Conservation (phyloP, 2,888 invertebrate species). For the Podotricha telesiphe region DNA sequence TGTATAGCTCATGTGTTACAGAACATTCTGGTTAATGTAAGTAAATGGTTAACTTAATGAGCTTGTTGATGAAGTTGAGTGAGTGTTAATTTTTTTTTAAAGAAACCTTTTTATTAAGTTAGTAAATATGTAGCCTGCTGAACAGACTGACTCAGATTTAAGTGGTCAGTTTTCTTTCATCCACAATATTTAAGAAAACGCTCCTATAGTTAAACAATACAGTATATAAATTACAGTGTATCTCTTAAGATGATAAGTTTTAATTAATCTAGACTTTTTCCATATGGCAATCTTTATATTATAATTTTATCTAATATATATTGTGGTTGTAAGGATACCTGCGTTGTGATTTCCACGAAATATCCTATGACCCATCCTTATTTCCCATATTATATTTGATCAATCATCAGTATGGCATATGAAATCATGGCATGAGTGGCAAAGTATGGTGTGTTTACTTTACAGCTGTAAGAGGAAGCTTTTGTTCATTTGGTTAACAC, state of each 20-base stretch:
- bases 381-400: conserved; percentile 57
- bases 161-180: conserved; percentile 83
- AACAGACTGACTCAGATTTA: conserved; percentile 73
- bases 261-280: conserved; percentile 82
- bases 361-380: conserved; percentile 65
- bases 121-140: conserved; percentile 78
- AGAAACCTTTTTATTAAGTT: conserved; percentile 71
- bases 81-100: conserved; percentile 80
- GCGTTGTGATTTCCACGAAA: conserved; percentile 81
- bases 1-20: conserved; percentile 75
- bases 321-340: conserved; percentile 88
- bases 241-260: conserved; percentile 83
- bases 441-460: conserved; percentile 68
- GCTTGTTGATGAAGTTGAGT: conserved; percentile 77
- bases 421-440: conserved; percentile 65
- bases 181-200: conserved; percentile 81
- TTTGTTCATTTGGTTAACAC: conserved; percentile 73
- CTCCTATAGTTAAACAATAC: conserved; percentile 77
- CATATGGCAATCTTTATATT: conserved; percentile 85
- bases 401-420: conserved; percentile 46
- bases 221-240: conserved; percentile 83
- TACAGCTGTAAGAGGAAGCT: conserved; percentile 73
- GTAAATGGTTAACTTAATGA: conserved; percentile 78
- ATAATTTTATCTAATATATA: conserved; percentile 87
- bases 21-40: conserved; percentile 81